A percentile compares a stretch with the other conserved stretches of the same genome.
Conservation (phyloP, 2,797 vertebrate genomes). For the Rallus crepitans region DNA sequence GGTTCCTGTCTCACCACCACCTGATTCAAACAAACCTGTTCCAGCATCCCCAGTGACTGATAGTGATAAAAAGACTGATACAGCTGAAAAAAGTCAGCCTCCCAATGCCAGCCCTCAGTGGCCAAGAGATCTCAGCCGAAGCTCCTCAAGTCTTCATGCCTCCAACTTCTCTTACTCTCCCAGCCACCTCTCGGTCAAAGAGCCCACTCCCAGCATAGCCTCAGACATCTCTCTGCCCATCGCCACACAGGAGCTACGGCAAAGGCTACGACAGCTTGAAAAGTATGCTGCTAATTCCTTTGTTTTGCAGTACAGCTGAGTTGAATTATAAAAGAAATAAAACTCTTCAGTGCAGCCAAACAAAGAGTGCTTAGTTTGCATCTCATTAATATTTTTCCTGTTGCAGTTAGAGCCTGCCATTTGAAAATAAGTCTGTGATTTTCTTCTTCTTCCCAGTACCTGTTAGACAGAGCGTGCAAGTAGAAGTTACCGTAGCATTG, state of each 20-base stretch:
- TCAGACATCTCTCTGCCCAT: constrained; percentile 94
- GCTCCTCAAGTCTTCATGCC: constrained; percentile 86
- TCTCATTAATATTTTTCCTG: background rate
- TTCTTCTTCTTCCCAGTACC: background rate
- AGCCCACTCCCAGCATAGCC: constrained; percentile 96
- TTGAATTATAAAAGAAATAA: background rate
- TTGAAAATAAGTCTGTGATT: background rate
- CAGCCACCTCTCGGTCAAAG: constrained; percentile 86
- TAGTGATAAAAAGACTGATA: constrained; percentile 65
- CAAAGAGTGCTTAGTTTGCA: background rate
- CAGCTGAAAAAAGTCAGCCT: constrained; percentile 67
- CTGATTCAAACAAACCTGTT: constrained; percentile 66
- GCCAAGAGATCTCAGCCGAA: constrained; percentile 79
- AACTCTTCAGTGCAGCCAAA: background rate
- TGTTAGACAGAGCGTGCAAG: background rate
- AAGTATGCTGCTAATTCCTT: constrained; percentile 82
- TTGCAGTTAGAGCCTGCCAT: background rate
- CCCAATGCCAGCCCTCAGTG: constrained; percentile 76
- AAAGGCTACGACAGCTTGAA: constrained; percentile 89
- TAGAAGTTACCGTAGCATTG: background rate
- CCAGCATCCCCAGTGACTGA: constrained; percentile 75
- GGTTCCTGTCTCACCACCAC: constrained; percentile 55
- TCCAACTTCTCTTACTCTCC: constrained; percentile 82
- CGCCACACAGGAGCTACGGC: constrained; percentile 91
- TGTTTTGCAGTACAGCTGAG: background rate